These are phyloP conservation scores for Sceliomorpha sp. DNA, from an alignment of 2,888 invertebrate genomes.

Conservation along the genomic window DNA sequence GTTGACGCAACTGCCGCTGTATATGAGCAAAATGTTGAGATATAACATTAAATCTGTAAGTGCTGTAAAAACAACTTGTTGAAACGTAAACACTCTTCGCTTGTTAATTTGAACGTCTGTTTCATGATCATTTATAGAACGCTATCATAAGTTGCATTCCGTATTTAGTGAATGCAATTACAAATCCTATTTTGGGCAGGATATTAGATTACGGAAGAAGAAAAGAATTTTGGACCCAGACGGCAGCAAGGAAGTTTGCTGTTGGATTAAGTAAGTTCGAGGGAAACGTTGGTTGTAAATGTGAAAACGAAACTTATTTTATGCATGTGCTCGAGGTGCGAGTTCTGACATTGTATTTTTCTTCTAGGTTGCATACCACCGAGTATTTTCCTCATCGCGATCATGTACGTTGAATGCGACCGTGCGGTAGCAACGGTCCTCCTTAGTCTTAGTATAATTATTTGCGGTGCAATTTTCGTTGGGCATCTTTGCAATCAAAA, in stretches of 20 bases:
- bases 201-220: conserved; percentile 69
- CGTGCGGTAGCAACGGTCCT: conserved; percentile 63
- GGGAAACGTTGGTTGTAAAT: no score
- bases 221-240: conserved; percentile 70
- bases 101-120: not conserved
- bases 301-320: no score
- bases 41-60: conserved; percentile 80
- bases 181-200: conserved; percentile 69
- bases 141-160: conserved; percentile 70
- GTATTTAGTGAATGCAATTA: conserved; percentile 69
- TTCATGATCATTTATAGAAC: conserved; percentile 62
- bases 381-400: conserved; percentile 65
- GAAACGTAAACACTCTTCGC: no score
- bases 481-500: conserved; percentile 76
- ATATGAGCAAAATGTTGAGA: conserved; percentile 80
- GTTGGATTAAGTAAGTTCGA: conserved; percentile 71
- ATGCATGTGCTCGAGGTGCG: no score
- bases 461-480: conserved; percentile 72
- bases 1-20: conserved; percentile 81
- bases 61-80: conserved; percentile 20
- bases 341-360: no score
- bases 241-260: conserved; percentile 71
- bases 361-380: conserved; percentile 70
- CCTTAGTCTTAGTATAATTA: conserved; percentile 68
- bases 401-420: conserved; percentile 72